Evolutionary conservation across 2,888 invertebrate genomes (phyloP), one percentile per base, ranked within the genome.

Genomic region (Rhagophthalmus giganteus): DNA sequence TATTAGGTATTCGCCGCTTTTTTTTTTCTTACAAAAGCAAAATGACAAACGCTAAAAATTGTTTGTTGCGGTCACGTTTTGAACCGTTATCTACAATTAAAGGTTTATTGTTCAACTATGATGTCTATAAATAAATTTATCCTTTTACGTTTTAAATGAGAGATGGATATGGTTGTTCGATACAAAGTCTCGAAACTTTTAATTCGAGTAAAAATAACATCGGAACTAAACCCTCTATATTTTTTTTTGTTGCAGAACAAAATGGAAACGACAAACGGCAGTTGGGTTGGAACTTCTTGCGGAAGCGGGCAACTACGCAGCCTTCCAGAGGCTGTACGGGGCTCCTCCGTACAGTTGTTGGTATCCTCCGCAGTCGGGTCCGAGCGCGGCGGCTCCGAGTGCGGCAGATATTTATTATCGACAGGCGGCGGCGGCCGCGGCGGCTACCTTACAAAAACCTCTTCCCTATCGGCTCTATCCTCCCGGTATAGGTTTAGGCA

Each of bases 191-290:
- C n/a, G 20, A 20, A 20, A 5, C 3, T 20, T 20, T 20, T 7
- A 5, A 20, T 20, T 20, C 3, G 7, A 20, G 7, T 3, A 20
- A 20, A 20, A 7, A 20, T 5, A 20, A 5, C 7, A 20, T 5
- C 3, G 3, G 7, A 20, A 20, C 20, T 20, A 20, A 20, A 20
- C 20, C 7, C 7, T 5, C 20, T 20, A 20, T 3, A 5, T 5
- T 20, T 14, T 32, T 2, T 32, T 2, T 73, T 64, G 62, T 79
- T 79, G 14, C 83, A 94, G 94, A 76, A 98, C 98, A 73, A 98
- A 98, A 80, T 99, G 98, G 98, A 98, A 98, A 77, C 86, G 98
- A 1, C 98, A 98, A 76, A 96, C 98, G 9, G 95, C 98, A 0
- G 98, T 98, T 1, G 97, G 98, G 0, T 76, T 97, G 62, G 99